Base-by-base conservation (phyloP, 64 coral and sea anemone genomes). In the Platygyra sinensis region DNA sequence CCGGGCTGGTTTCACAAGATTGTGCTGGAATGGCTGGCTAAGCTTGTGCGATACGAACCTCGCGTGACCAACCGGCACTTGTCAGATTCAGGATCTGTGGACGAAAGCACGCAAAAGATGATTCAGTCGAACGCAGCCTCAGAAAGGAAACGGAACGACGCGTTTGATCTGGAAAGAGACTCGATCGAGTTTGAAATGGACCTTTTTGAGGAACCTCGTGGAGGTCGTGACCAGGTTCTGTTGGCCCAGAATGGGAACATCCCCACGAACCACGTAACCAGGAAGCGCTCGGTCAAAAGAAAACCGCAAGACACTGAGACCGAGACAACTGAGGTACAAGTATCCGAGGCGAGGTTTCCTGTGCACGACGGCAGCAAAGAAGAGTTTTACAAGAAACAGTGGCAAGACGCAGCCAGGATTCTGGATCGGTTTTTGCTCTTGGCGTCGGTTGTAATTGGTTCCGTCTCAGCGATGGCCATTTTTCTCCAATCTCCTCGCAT, bases 111-210 rank as follows among this genome's bases (percentile, higher is more conserved):
- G 25, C 89, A 90, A 16, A 94, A 90, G 57, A 90, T 94, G 75
- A 77, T 96, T 24, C 87, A 92, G 61, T 22, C 74, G 28, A 94
- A 94, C 88, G 90, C 93, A 60, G 19, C 74, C 32, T 72, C 88
- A 9, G 95, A 96, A 22, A 80, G 73, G 18, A 93, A 92, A 84
- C 51, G 95, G 60, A 96, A 94, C 61, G 95, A 94, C 16, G 72
- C 81, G 3, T 94, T 82, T 54, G 95, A 96, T 38, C 38, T 94
- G 73, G 95, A 96, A 19, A 90, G 92, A 24, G 95, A 96, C 24
- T 96, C 95, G 20, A 94, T 93, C 52, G 95, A 96, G 36, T 94
- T 91, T 90, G 95, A 96, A 59, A 96, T 96, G 91, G 95, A 96
- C 51, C 72, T 90, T 28, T 88, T 90, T 11, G 95, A 96, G 72